These are phyloP conservation scores for Calosoma granatense DNA, from an alignment of 1,140 invertebrate genomes.

Conservation along the genomic window DNA sequence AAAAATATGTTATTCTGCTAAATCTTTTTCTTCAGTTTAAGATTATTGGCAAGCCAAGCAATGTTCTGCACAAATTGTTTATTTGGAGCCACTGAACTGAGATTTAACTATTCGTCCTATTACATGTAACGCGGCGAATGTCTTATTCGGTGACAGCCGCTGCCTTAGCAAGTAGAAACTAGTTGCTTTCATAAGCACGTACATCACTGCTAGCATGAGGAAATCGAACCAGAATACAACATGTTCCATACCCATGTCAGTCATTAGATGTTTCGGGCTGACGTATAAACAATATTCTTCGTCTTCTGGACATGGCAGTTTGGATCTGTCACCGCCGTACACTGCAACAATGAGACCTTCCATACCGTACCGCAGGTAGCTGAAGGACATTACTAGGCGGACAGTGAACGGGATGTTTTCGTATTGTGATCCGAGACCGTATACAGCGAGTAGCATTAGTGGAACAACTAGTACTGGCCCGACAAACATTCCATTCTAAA, in stretches of 20 bases:
- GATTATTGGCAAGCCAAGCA: too few species aligned
- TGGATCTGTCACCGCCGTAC: conserved; percentile 60
- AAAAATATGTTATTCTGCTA: too few species aligned
- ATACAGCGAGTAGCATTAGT: conserved; percentile 63
- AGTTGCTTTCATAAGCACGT: conserved; percentile 44
- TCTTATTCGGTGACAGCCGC: conserved; percentile 53
- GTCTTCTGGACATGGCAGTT: conserved; percentile 51
- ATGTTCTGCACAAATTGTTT: too few species aligned
- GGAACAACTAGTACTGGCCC: conserved; percentile 64
- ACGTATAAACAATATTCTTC: conserved; percentile 61
- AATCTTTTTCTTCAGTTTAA: too few species aligned
- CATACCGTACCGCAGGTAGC: conserved; percentile 61
- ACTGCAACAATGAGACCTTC: conserved; percentile 69
- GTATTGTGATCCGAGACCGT: conserved; percentile 59
- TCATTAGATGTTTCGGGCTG: conserved; percentile 47
- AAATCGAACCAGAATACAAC: conserved; percentile 51
- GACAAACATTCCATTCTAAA: conserved; percentile 69
- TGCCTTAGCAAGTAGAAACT: conserved; percentile 56
- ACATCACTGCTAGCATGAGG: conserved; percentile 41
- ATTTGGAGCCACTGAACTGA: conserved; percentile 21
- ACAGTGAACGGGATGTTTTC: conserved; percentile 52
- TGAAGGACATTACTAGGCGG: conserved; percentile 66
- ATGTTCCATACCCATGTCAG: conserved; percentile 51
- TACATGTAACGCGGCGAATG: conserved; percentile 36
- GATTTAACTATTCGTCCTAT: conserved; percentile 30